Conservation (phyloP, 2,113 vertebrate species). For the Penelope pileata region DNA sequence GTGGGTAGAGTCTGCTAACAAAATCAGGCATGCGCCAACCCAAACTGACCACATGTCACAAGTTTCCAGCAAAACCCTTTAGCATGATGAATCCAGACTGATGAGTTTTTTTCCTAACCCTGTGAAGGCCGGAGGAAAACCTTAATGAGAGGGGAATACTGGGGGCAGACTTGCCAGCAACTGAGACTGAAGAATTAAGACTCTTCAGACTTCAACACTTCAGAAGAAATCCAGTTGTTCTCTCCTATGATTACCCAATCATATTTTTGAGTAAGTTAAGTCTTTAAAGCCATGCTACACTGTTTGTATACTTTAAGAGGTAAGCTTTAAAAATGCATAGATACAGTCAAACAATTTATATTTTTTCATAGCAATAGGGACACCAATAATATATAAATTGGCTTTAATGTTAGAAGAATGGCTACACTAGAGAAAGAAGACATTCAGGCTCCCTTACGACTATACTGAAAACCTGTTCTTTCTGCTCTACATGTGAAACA, state of each 20-base stretch:
- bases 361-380: neutral
- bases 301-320: neutral
- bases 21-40: neutral
- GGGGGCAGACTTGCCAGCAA: neutral
- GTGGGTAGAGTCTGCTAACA: neutral
- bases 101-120: neutral
- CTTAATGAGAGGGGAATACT: neutral
- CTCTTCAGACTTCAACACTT: neutral
- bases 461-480: neutral
- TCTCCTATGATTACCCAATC: neutral
- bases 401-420: neutral
- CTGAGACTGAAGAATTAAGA: neutral
- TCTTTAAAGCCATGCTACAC: neutral
- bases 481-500: neutral
- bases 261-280: neutral
- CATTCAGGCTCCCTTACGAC: accelerated
- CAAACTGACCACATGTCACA: neutral
- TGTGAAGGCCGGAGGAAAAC: neutral
- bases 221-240: neutral
- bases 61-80: slow-evolving; percentile 5
- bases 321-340: neutral
- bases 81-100: neutral
- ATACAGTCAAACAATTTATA: neutral
- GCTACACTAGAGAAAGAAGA: neutral
- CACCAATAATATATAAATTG: neutral